Evolutionary conservation across 1,140 invertebrate species (phyloP).

Genomic region (Gryllus bimaculatus): DNA sequence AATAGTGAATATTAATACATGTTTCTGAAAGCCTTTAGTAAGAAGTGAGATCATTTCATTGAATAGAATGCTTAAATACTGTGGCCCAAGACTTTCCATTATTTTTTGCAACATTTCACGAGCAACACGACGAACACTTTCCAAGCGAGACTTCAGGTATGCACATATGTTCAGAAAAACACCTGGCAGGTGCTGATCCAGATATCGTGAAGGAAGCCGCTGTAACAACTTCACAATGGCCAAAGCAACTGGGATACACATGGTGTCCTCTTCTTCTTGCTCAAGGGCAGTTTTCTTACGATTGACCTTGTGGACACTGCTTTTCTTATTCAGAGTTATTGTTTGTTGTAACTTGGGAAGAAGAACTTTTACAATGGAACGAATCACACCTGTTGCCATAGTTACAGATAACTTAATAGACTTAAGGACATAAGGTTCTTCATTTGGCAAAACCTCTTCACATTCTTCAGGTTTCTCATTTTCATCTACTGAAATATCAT

Average conservation of each 20-base stretch:
- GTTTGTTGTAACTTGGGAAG: constrained; percentile 56
- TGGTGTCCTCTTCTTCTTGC: constrained; percentile 79
- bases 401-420: constrained; percentile 26
- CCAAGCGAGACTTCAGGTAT: constrained; percentile 81
- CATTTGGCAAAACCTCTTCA: background rate
- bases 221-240: constrained; percentile 88
- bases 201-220: constrained; percentile 63
- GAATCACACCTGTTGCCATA: constrained; percentile 62
- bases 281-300: constrained; percentile 47
- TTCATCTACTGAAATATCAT: constrained; percentile 26
- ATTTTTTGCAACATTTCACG: constrained; percentile 85
- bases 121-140: constrained; percentile 73
- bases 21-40: constrained; percentile 84
- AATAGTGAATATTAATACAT: constrained; percentile 83
- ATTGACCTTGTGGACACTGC: constrained; percentile 66
- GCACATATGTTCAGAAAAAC: constrained; percentile 82
- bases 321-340: background rate
- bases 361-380: constrained; percentile 48
- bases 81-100: constrained; percentile 71
- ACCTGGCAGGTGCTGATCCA: constrained; percentile 68
- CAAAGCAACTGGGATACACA: constrained; percentile 82
- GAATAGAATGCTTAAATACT: constrained; percentile 67
- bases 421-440: constrained; percentile 10
- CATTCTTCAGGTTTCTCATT: background rate
- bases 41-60: constrained; percentile 72